phyloP scores from a whole-genome alignment of 1,140 invertebrate species.

The Nilaparvata lugens region DNA sequence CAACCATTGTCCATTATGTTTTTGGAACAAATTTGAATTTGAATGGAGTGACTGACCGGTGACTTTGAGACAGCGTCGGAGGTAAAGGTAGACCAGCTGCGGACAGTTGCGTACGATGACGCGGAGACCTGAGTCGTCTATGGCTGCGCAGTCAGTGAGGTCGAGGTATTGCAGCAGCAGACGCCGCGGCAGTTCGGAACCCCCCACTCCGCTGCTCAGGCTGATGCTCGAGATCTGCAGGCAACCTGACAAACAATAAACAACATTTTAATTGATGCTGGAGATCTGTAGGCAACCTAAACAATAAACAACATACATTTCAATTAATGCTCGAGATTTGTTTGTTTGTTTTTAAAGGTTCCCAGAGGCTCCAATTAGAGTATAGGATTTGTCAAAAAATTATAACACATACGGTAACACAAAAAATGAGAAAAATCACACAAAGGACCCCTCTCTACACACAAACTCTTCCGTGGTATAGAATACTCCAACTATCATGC shows the following conservation, averaged over 20 bases:
- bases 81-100: conserved; percentile 77
- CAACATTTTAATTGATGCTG: conserved; percentile 49
- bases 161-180: conserved; percentile 63
- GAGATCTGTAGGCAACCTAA: conserved; percentile 58
- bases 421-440: too few species aligned
- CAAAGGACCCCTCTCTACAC: too few species aligned
- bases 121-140: conserved; percentile 74
- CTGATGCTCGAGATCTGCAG: conserved; percentile 57
- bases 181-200: conserved; percentile 36
- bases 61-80: conserved; percentile 75
- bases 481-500: too few species aligned
- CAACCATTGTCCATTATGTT: too few species aligned
- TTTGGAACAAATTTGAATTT: too few species aligned
- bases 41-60: too few species aligned
- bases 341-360: too few species aligned
- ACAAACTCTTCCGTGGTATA: too few species aligned
- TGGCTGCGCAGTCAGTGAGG: conserved; percentile 73
- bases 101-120: conserved; percentile 77
- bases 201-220: conserved; percentile 45
- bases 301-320: conserved; percentile 14
- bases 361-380: too few species aligned
- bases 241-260: conserved; percentile 45
- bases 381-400: too few species aligned
- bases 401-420: too few species aligned
- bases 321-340: too few species aligned